Evolutionary conservation across 2,113 vertebrate species (phyloP).

Genomic region (Engraulis encrasicolus): DNA sequence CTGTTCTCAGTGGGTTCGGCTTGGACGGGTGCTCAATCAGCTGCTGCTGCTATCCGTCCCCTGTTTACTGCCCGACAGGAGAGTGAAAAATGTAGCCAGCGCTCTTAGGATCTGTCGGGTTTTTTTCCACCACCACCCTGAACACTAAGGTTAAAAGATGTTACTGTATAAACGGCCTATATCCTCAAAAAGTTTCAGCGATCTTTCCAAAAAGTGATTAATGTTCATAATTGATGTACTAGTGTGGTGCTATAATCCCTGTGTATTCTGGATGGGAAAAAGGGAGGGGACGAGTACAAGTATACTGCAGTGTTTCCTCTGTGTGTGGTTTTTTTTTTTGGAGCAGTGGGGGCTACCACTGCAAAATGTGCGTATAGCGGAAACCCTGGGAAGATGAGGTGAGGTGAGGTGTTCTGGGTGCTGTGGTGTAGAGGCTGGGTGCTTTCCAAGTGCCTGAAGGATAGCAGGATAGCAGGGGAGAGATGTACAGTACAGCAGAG

Average conservation of each 20-base stretch:
- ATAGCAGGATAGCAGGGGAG: not conserved
- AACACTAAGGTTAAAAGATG: not conserved
- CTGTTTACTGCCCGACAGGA: not conserved
- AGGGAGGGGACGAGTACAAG: not conserved
- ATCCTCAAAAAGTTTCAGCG: no score
- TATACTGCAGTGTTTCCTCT: conserved; percentile 12
- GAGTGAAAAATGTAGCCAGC: not conserved
- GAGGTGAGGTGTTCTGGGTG: no score
- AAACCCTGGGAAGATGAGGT: not conserved
- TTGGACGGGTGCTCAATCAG: not conserved
- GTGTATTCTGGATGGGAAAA: not conserved
- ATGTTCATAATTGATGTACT: not conserved
- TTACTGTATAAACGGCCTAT: no score
- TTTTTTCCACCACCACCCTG: not conserved
- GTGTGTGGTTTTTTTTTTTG: conserved; percentile 24
- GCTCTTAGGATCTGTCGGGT: not conserved
- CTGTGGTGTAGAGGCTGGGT: not conserved
- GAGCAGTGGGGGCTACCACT: conserved; percentile 34
- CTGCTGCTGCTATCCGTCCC: not conserved
- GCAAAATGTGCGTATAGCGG: no score
- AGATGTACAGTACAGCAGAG: no score
- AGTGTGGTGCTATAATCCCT: not conserved
- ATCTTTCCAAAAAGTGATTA: not conserved
- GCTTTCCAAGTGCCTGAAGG: not conserved
- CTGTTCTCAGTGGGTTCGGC: not conserved